Conservation (phyloP, 2,888 invertebrate species). For the Hirtodrosophila trivittata region DNA sequence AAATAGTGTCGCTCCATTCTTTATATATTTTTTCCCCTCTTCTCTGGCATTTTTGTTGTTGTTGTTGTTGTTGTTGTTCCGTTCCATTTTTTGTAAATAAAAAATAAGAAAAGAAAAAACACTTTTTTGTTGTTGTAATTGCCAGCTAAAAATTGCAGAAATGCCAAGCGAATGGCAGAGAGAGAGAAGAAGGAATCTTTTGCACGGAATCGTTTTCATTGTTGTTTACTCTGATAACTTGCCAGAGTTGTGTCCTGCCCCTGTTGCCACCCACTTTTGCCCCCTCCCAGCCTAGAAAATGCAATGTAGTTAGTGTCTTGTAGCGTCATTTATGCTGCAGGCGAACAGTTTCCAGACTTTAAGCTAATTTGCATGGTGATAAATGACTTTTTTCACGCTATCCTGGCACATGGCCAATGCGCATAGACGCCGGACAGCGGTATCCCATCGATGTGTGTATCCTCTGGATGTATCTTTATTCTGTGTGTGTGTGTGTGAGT, state of each 20-base stretch:
- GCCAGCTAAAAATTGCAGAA: constrained; percentile 35
- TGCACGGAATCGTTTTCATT: constrained; percentile 40
- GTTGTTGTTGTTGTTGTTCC: constrained; percentile 28
- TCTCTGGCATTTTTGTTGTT: constrained; percentile 11
- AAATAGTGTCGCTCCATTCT: constrained; percentile 42
- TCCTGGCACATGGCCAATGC: constrained; percentile 32
- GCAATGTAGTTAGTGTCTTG: not conserved
- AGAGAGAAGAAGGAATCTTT: constrained; percentile 23
- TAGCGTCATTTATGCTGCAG: constrained; percentile 22
- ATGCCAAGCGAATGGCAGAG: constrained; percentile 9
- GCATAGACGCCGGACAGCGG: constrained; percentile 6
- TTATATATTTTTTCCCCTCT: constrained; percentile 9
- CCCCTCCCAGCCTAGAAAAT: not conserved
- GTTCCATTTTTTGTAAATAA: constrained; percentile 22
- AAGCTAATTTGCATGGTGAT: constrained; percentile 52
- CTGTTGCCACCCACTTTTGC: not conserved
- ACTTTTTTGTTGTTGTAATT: constrained; percentile 23
- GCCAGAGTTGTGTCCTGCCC: constrained; percentile 13
- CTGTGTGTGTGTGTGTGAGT: not conserved
- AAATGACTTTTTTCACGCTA: constrained; percentile 36
- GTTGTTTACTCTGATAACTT: constrained; percentile 46
- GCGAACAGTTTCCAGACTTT: constrained; percentile 30
- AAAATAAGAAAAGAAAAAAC: constrained; percentile 9
- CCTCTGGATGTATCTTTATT: constrained; percentile 17
- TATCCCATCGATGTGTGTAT: not conserved